Conservation (phyloP, 2,113 vertebrate genomes). For the Helogale parvula region DNA sequence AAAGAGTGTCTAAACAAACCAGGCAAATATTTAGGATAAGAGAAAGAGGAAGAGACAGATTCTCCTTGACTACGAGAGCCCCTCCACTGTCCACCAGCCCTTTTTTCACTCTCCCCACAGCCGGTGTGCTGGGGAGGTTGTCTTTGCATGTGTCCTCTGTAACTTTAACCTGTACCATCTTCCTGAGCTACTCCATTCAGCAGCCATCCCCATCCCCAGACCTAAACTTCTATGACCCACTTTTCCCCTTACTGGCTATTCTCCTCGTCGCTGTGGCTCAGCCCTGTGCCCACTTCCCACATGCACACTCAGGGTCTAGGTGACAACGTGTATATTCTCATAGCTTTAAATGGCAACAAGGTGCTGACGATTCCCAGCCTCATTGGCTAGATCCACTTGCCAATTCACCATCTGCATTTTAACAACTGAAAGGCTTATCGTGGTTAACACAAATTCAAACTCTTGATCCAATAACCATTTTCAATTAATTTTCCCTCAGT, state of each 20-base stretch:
- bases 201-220: no score
- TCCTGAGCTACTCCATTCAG: neutral
- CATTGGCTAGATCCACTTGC: neutral
- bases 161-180: neutral
- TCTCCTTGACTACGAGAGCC: neutral
- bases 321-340: neutral
- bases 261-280: neutral
- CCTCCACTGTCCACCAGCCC: neutral
- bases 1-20: neutral
- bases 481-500: neutral
- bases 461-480: neutral
- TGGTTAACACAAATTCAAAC: conserved; percentile 3
- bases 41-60: neutral
- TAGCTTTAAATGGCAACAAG: neutral
- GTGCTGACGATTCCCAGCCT: neutral
- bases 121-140: no score
- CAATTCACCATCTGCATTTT: neutral
- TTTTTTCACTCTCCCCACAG: neutral
- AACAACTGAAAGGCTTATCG: neutral
- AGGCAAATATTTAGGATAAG: neutral
- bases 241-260: neutral
- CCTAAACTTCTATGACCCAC: neutral
- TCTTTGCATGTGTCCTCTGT: neutral
- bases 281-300: neutral
- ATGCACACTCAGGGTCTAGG: neutral